Conservation (phyloP, 2,113 vertebrate genomes). For the Hyperoodon ampullatus region DNA sequence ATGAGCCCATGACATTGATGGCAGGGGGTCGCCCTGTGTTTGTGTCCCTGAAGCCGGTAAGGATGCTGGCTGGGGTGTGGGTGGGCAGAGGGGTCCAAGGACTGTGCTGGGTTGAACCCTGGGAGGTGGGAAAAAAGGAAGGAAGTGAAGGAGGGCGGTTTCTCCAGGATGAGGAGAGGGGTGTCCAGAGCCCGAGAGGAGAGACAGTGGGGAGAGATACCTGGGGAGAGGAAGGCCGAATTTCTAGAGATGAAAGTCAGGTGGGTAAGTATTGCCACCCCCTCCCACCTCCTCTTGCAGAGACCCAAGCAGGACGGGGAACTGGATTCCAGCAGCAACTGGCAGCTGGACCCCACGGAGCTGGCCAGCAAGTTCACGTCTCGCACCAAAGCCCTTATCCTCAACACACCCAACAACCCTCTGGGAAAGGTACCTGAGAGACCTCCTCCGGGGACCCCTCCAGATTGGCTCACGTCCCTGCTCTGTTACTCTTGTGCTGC, state of each 20-base stretch:
- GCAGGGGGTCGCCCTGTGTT: conserved; percentile 92
- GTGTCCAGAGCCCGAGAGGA: not conserved
- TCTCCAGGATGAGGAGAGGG: not conserved
- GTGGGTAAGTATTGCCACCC: not conserved
- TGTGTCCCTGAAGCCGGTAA: conserved; percentile 91
- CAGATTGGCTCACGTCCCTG: not conserved
- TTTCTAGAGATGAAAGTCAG: not conserved
- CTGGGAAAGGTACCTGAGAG: conserved; percentile 92
- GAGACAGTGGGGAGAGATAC: not conserved
- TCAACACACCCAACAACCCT: conserved; percentile 98
- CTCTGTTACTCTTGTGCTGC: not conserved
- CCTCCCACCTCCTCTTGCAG: conserved; percentile 75
- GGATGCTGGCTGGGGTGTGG: conserved; percentile 37
- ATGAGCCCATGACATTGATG: conserved; percentile 94
- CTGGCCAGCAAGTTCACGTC: conserved; percentile 92
- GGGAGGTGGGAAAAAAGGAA: not conserved
- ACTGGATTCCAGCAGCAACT: conserved; percentile 88
- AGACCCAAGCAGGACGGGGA: conserved; percentile 75
- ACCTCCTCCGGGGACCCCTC: not conserved
- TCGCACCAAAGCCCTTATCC: conserved; percentile 92
- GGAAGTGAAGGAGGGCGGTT: not conserved
- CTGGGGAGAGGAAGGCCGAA: not conserved
- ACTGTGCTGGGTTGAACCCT: not conserved
- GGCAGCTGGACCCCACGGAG: conserved; percentile 91
- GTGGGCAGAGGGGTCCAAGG: not conserved